These are phyloP conservation scores for Montipora capitata DNA, from an alignment of 92 coral and sea anemone genomes.

Conservation along the genomic window DNA sequence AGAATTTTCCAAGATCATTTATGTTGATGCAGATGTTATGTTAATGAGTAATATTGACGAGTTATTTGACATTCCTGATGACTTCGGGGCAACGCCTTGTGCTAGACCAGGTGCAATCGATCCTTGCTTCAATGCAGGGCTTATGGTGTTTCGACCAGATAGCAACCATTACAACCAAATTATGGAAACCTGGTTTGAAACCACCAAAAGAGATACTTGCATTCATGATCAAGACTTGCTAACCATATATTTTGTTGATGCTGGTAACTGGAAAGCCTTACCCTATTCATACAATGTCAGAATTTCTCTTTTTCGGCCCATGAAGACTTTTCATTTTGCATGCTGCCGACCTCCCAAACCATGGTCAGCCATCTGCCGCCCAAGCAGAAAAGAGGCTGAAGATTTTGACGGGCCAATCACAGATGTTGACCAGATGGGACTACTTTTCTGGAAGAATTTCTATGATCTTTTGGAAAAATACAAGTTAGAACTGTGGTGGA, in stretches of 20 bases:
- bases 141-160: slow-evolving; percentile 76
- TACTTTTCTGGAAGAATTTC: slow-evolving; percentile 89
- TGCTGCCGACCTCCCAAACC: slow-evolving; percentile 86
- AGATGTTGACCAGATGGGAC: slow-evolving; percentile 59
- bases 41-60: slow-evolving; percentile 81
- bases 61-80: slow-evolving; percentile 78
- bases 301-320: slow-evolving; percentile 74
- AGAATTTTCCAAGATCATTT: slow-evolving; percentile 81
- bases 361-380: slow-evolving; percentile 80
- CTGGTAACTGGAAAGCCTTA: slow-evolving; percentile 82
- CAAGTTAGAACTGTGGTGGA: slow-evolving; percentile 87
- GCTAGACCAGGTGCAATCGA: slow-evolving; percentile 81
- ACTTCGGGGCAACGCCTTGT: slow-evolving; percentile 79
- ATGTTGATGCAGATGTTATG: slow-evolving; percentile 86
- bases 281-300: slow-evolving; percentile 89
- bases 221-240: slow-evolving; percentile 84
- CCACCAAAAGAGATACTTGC: slow-evolving; percentile 54
- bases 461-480: slow-evolving; percentile 78
- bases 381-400: slow-evolving; percentile 85
- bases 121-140: slow-evolving; percentile 91
- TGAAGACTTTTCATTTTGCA: slow-evolving; percentile 84
- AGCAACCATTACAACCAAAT: slow-evolving; percentile 40
- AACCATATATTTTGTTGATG: slow-evolving; percentile 74
- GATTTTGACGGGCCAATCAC: slow-evolving; percentile 71
- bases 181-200: slow-evolving; percentile 44